Conservation (phyloP, 2,888 invertebrate species). For the Anthophora plumipes region DNA sequence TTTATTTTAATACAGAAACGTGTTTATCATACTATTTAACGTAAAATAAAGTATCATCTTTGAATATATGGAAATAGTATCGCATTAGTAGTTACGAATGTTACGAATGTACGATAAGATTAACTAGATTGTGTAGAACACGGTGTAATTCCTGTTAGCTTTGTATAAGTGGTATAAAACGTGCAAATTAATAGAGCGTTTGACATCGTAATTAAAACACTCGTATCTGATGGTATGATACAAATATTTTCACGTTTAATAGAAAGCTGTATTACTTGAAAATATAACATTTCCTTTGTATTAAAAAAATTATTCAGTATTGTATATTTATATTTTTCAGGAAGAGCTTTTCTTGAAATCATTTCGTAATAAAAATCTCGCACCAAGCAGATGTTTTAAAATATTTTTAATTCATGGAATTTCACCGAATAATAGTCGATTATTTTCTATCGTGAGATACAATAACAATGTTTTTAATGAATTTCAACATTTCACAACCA, state of each 20-base stretch:
- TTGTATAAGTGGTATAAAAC: background rate
- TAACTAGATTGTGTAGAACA: conserved; percentile 4
- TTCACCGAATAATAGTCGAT: too few species aligned
- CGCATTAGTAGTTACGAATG: background rate
- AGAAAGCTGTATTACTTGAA: background rate
- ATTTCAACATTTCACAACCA: too few species aligned
- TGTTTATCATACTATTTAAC: background rate
- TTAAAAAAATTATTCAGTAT: too few species aligned
- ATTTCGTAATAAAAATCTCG: too few species aligned
- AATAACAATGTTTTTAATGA: too few species aligned
- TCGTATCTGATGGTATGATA: background rate
- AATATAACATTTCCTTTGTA: background rate
- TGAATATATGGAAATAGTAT: background rate
- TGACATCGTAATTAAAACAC: conserved; percentile 2
- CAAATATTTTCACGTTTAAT: background rate
- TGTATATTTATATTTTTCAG: too few species aligned
- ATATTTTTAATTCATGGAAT: too few species aligned
- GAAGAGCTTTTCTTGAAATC: too few species aligned
- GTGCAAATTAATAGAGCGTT: background rate
- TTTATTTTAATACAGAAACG: too few species aligned
- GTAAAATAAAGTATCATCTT: background rate
- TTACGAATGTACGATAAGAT: background rate
- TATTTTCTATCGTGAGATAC: too few species aligned
- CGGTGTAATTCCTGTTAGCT: background rate
- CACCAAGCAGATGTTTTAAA: too few species aligned